A percentile compares a stretch with the other conserved stretches of the same genome.
phyloP scores from a whole-genome alignment of 2,888 invertebrate species.

The Pachymerium ferrugineum region DNA sequence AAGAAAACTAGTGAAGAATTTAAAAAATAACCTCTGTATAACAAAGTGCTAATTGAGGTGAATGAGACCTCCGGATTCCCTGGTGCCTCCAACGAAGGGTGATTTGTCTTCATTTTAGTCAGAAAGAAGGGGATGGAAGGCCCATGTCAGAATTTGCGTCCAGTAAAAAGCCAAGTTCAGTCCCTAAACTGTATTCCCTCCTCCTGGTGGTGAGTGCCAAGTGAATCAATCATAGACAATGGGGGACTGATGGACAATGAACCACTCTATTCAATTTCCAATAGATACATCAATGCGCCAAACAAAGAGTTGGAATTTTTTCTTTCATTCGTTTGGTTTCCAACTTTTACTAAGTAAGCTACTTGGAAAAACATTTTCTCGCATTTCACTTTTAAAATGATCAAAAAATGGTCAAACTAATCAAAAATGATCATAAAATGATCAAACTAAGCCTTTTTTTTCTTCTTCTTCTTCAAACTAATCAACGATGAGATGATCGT shows the following conservation, averaged over 20 bases:
- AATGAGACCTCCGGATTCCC: slow-evolving; percentile 8
- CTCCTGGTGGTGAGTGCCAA: slow-evolving; percentile 7
- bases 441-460: too few relatives aligned
- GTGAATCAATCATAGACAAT: slow-evolving; percentile 11
- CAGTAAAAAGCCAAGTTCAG: not conserved
- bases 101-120: slow-evolving; percentile 1
- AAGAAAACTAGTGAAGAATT: not conserved
- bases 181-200: not conserved
- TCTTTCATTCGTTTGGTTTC: too few relatives aligned
- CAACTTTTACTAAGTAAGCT: too few relatives aligned
- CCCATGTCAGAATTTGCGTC: not conserved
- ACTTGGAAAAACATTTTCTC: too few relatives aligned
- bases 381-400: too few relatives aligned
- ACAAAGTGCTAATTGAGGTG: slow-evolving; percentile 5
- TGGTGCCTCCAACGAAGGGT: slow-evolving; percentile 7
- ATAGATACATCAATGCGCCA: not conserved
- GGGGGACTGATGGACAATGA: not conserved
- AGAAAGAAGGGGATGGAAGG: not conserved
- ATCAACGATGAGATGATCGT: too few relatives aligned
- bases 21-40: not conserved
- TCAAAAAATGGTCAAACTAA: too few relatives aligned
- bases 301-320: too few relatives aligned
- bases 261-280: not conserved
- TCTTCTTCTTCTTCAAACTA: too few relatives aligned
- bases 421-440: too few relatives aligned